Evolutionary conservation across 2,797 vertebrate genomes (phyloP).

Genomic region (Hyperoplus lanceolatus): DNA sequence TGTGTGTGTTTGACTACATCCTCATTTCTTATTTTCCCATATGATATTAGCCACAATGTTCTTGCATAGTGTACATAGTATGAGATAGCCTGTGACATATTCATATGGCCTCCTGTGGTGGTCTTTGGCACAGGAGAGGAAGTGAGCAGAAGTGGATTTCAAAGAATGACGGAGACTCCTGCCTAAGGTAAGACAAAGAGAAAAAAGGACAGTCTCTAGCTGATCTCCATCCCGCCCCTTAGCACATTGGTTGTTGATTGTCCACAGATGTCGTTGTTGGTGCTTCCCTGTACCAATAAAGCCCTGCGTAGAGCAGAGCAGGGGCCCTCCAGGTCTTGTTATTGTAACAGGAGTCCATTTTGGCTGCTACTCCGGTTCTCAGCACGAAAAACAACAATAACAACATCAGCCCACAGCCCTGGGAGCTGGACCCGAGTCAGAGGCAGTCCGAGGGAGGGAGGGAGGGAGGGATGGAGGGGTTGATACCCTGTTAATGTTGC

Average conservation of each 20-base stretch:
- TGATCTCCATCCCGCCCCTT: conserved; percentile 61
- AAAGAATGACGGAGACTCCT: conserved; percentile 48
- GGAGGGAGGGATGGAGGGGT: not conserved
- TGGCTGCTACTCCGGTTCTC: conserved; percentile 74
- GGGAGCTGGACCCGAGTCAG: conserved; percentile 67
- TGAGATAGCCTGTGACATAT: conserved; percentile 29
- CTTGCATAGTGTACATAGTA: not conserved
- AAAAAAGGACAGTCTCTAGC: conserved; percentile 61
- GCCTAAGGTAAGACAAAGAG: conserved; percentile 42
- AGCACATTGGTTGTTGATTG: conserved; percentile 79
- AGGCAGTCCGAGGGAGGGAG: conserved; percentile 38
- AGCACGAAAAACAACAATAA: conserved; percentile 83
- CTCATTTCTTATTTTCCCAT: not conserved
- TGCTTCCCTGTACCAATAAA: conserved; percentile 72
- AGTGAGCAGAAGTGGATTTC: conserved; percentile 39
- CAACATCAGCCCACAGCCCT: conserved; percentile 77
- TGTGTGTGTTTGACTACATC: not conserved
- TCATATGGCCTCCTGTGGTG: conserved; percentile 29
- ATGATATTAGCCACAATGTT: not conserved
- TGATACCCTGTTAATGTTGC: conserved; percentile 60
- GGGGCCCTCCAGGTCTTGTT: conserved; percentile 75
- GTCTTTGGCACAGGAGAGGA: conserved; percentile 43
- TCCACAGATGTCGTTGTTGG: conserved; percentile 73
- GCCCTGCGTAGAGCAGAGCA: conserved; percentile 40
- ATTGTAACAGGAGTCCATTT: conserved; percentile 77